phyloP scores from a whole-genome alignment of 2,888 invertebrate genomes.

The Lasioglossum figueresi region DNA sequence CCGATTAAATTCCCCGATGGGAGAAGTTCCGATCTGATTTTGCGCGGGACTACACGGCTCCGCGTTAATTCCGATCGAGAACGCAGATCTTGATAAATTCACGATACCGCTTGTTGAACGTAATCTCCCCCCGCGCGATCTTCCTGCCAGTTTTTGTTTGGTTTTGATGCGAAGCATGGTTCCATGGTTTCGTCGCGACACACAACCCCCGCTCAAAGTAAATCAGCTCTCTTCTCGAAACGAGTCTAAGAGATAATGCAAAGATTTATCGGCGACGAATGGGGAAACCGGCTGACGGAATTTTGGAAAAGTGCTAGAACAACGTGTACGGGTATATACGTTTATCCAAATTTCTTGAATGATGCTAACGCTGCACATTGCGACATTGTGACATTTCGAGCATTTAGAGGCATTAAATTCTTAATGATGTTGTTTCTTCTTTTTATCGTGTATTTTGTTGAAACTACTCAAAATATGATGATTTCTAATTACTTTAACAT shows the following conservation, averaged over 20 bases:
- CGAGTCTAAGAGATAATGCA: background rate
- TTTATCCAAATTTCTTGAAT: no score
- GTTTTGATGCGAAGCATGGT: background rate
- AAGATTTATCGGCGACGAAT: background rate
- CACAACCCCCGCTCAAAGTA: background rate
- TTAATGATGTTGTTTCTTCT: no score
- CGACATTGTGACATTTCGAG: no score
- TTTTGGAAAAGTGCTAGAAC: background rate
- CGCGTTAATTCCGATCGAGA: constrained; percentile 45
- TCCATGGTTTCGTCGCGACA: background rate
- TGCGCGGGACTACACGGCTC: background rate
- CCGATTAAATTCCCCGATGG: constrained; percentile 41
- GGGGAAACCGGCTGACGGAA: background rate
- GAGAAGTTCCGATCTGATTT: constrained; percentile 39
- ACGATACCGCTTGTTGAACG: constrained; percentile 10
- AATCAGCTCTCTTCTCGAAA: background rate
- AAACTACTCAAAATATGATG: no score
- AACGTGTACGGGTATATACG: background rate
- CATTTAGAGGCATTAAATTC: no score
- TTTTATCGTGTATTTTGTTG: no score
- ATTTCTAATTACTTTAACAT: no score
- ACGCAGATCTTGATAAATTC: constrained; percentile 19
- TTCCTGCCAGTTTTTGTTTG: background rate
- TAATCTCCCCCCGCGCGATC: background rate
- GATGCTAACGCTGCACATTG: no score